A percentile compares a stretch with the other conserved stretches of the same genome.
These are phyloP conservation scores for Diachasmimorpha longicaudata DNA, from an alignment of 1,140 invertebrate genomes.

Conservation along the genomic window DNA sequence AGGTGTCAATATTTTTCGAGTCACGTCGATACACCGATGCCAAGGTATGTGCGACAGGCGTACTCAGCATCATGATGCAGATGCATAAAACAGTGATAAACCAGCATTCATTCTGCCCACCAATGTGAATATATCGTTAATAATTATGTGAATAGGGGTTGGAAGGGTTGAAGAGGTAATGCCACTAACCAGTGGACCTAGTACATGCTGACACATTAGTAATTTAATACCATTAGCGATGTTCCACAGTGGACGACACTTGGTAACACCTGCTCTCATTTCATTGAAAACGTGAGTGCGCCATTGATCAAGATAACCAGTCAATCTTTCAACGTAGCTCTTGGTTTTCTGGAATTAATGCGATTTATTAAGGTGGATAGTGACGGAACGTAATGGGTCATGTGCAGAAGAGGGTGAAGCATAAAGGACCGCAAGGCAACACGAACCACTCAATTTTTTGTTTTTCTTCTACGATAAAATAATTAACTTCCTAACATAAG, in stretches of 20 bases:
- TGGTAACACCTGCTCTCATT: constrained; percentile 68
- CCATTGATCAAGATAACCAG: constrained; percentile 71
- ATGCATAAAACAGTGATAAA: constrained; percentile 59
- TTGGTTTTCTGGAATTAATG: constrained; percentile 66
- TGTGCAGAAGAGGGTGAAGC: too few species aligned
- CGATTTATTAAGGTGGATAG: too few species aligned
- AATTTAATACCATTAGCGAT: constrained; percentile 70
- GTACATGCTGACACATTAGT: constrained; percentile 73
- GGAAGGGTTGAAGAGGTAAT: constrained; percentile 1
- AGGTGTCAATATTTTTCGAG: constrained; percentile 35
- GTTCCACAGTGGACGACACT: constrained; percentile 76
- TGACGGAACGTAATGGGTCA: too few species aligned
- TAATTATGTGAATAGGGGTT: not conserved
- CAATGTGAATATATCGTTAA: not conserved
- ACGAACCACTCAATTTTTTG: too few species aligned
- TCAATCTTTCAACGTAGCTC: constrained; percentile 67
- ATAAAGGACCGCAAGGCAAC: too few species aligned
- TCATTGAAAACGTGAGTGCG: constrained; percentile 69
- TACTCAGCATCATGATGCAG: constrained; percentile 52
- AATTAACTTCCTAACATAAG: too few species aligned
- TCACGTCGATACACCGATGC: constrained; percentile 49
- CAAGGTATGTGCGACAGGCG: constrained; percentile 55
- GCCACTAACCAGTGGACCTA: constrained; percentile 70
- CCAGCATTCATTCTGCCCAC: constrained; percentile 47
- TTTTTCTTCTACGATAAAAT: too few species aligned